These are phyloP conservation scores for Mesembrinibis cayennensis DNA, from an alignment of 2,113 vertebrate genomes.

Conservation along the genomic window DNA sequence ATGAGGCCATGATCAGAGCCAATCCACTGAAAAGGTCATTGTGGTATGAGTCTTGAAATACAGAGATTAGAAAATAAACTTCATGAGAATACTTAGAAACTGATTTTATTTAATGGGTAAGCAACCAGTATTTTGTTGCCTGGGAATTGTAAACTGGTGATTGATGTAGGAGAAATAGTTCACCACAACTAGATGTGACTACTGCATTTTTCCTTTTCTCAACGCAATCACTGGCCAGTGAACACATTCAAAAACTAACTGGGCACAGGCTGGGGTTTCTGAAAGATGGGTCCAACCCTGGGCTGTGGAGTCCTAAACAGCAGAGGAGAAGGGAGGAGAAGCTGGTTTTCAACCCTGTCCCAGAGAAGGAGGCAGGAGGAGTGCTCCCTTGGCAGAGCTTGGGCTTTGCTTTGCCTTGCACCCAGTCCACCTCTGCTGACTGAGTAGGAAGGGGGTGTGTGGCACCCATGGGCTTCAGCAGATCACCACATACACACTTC, in stretches of 20 bases:
- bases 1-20: background rate
- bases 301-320: background rate
- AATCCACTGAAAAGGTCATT: background rate
- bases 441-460: background rate
- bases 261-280: background rate
- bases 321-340: background rate
- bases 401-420: background rate
- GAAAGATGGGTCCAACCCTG: background rate
- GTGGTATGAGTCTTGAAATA: background rate
- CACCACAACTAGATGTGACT: background rate
- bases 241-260: background rate
- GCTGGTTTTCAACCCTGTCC: background rate
- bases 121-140: background rate
- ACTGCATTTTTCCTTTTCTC: background rate
- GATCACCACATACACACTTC: background rate
- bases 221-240: background rate
- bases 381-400: background rate
- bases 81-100: background rate
- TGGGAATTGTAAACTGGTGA: background rate
- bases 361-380: background rate
- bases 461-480: background rate
- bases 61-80: background rate
- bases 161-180: background rate
- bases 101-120: background rate
- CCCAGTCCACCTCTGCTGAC: background rate